Evolutionary conservation across 1,140 invertebrate genomes (phyloP).

Genomic region (Zaprionus capensis): DNA sequence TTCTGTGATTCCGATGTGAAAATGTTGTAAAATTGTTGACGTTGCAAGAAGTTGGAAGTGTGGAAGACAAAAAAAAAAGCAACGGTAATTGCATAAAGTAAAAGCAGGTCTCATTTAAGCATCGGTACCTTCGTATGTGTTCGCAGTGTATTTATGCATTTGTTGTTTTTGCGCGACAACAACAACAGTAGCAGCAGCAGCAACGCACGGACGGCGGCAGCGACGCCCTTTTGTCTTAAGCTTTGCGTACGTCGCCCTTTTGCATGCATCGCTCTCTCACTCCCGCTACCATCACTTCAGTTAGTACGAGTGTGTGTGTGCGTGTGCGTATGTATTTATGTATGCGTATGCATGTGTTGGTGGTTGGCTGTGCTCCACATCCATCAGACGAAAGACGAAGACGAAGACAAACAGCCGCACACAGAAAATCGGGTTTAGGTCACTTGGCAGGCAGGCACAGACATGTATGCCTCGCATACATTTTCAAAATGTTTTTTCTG

Average conservation of each 20-base stretch:
- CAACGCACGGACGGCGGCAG: conserved; percentile 29
- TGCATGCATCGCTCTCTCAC: conserved; percentile 34
- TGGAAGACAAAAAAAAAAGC: conserved; percentile 34
- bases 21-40: conserved; percentile 76
- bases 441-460: conserved; percentile 42
- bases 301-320: conserved; percentile 20
- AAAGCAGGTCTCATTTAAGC: conserved; percentile 20
- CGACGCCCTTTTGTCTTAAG: conserved; percentile 76
- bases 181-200: conserved; percentile 5
- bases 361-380: conserved; percentile 42
- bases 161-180: conserved; percentile 52
- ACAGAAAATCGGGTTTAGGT: conserved; percentile 54
- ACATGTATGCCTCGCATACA: conserved; percentile 23
- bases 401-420: conserved; percentile 48
- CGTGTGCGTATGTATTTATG: conserved; percentile 9
- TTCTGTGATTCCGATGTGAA: conserved; percentile 60
- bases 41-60: conserved; percentile 67
- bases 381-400: conserved; percentile 44
- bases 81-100: conserved; percentile 53
- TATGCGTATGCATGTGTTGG: conserved; percentile 24
- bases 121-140: conserved; percentile 31
- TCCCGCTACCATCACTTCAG: conserved; percentile 14
- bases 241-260: conserved; percentile 50
- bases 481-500: conserved; percentile 44
- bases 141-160: conserved; percentile 50